Percentiles rank a stretch among this genome's conserved stretches.
phyloP scores from a whole-genome alignment of 2,797 vertebrate genomes.

The Phyllotis vaccarum region DNA sequence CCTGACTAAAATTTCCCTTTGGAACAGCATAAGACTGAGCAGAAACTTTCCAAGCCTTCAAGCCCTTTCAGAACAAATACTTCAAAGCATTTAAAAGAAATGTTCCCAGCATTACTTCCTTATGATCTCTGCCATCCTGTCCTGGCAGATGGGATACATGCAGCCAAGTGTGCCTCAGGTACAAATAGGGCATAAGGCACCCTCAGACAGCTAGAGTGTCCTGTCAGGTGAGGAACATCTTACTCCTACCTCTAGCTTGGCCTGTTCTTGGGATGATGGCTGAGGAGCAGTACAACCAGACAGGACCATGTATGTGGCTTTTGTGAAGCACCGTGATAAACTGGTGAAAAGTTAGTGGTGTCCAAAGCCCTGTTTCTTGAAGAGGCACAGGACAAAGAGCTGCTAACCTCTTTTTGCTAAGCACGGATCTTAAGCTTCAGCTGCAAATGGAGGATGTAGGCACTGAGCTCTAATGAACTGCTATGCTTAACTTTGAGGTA shows the following conservation, averaged over 20 bases:
- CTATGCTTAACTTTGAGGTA: not conserved
- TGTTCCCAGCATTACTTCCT: not conserved
- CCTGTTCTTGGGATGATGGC: not conserved
- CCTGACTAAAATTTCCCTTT: conserved; percentile 39
- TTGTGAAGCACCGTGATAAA: not conserved
- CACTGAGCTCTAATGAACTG: not conserved
- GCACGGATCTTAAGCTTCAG: not conserved
- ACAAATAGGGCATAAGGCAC: not conserved
- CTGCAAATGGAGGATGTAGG: not conserved
- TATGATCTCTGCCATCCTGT: not conserved
- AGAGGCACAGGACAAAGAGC: not conserved
- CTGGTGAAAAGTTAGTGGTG: not conserved
- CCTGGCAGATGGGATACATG: not conserved
- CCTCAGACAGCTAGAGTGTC: fast-evolving
- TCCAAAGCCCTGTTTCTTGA: not conserved
- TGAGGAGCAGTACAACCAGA: not conserved
- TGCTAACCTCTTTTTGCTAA: not conserved
- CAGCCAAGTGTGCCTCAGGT: not conserved
- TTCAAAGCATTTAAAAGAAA: conserved; percentile 44
- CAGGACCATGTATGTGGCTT: not conserved
- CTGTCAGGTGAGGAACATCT: not conserved
- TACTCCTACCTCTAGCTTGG: not conserved
- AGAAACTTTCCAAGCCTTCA: conserved; percentile 49
- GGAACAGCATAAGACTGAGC: conserved; percentile 42
- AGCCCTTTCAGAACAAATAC: not conserved